Percentiles rank a stretch among this genome's conserved stretches.
These are phyloP conservation scores for Nomada ruficornis DNA, from an alignment of 2,888 invertebrate genomes.

Conservation along the genomic window DNA sequence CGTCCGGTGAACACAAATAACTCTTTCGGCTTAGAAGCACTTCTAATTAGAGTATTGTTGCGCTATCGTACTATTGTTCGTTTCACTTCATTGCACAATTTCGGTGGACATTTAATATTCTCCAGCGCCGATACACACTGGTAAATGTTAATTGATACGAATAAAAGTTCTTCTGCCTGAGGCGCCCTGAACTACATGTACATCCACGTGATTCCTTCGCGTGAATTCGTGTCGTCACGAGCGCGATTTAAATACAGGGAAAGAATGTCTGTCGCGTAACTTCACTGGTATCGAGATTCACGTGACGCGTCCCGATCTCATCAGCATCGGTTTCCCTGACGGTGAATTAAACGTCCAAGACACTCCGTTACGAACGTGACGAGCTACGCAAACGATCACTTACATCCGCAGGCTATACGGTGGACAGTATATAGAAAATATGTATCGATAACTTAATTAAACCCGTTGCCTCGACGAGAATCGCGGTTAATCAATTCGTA, in stretches of 20 bases:
- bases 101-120: too few species aligned
- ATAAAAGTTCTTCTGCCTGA: conserved; percentile 15
- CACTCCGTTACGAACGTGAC: conserved; percentile 67
- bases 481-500: conserved; percentile 79
- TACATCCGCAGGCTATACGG: conserved; percentile 60
- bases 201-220: conserved; percentile 24
- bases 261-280: conserved; percentile 29
- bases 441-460: conserved; percentile 83
- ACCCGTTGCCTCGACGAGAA: conserved; percentile 68
- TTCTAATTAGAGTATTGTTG: background rate
- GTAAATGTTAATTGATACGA: conserved; percentile 24
- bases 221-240: conserved; percentile 34
- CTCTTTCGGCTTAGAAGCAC: background rate
- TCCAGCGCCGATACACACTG: background rate
- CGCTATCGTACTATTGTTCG: background rate
- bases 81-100: background rate
- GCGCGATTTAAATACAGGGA: conserved; percentile 39
- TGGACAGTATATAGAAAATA: conserved; percentile 79
- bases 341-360: conserved; percentile 40
- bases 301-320: conserved; percentile 48
- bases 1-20: background rate
- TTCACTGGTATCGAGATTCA: conserved; percentile 44
- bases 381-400: conserved; percentile 70
- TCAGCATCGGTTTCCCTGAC: conserved; percentile 53
- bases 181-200: background rate